Evolutionary conservation across 1,140 invertebrate genomes (phyloP).

Genomic region (Whitmania pigra): DNA sequence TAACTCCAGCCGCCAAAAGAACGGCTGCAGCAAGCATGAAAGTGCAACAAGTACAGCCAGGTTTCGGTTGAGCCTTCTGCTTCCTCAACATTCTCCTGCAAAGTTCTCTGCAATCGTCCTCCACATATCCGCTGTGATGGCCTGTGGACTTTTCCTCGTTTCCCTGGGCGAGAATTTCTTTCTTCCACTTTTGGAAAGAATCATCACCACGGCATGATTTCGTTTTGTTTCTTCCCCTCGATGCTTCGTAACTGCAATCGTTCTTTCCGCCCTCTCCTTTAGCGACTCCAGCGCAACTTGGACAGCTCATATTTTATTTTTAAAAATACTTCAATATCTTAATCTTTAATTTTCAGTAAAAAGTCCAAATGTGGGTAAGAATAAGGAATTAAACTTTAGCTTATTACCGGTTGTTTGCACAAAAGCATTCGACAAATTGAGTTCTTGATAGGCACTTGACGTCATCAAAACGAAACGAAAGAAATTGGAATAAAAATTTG

Average conservation of each 20-base stretch:
- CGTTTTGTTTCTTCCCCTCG: neutral
- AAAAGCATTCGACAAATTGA: too few relatives aligned
- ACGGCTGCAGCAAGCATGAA: neutral
- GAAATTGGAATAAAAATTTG: too few relatives aligned
- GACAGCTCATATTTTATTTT: neutral
- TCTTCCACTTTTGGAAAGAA: slow-evolving; percentile 4
- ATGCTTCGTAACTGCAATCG: neutral
- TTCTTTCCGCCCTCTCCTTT: slow-evolving; percentile 4
- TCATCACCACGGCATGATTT: neutral
- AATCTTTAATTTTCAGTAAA: too few relatives aligned
- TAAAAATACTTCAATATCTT: neutral
- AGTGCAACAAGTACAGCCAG: neutral
- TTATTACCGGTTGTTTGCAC: too few relatives aligned
- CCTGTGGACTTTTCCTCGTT: too few relatives aligned
- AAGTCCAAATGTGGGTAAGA: too few relatives aligned
- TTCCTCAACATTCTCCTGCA: neutral
- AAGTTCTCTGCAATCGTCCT: neutral
- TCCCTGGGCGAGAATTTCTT: neutral
- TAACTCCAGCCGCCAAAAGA: neutral
- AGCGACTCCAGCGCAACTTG: neutral
- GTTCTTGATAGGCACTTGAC: too few relatives aligned
- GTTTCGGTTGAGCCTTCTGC: too few relatives aligned
- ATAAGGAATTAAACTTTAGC: too few relatives aligned
- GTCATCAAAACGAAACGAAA: too few relatives aligned
- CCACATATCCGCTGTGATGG: neutral